Conservation (phyloP, 2,797 vertebrate species). For the Lacerta bilineata region DNA sequence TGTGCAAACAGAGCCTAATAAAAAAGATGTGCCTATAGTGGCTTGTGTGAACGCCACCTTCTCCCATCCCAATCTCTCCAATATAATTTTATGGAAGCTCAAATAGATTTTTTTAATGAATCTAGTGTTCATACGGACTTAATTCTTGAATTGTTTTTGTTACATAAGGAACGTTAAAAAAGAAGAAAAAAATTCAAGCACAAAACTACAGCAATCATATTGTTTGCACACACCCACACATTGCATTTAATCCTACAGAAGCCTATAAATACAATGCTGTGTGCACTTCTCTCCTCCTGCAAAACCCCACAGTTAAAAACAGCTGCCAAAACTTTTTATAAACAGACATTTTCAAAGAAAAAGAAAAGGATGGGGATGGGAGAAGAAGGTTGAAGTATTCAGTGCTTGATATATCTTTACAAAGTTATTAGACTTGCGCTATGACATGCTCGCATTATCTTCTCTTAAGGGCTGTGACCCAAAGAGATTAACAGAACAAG, state of each 20-base stretch:
- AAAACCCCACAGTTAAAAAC: neutral
- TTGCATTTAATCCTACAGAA: neutral
- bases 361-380: constrained; percentile 44
- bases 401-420: constrained; percentile 46
- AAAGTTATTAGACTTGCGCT: constrained; percentile 69
- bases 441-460: constrained; percentile 57
- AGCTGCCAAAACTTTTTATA: constrained; percentile 40
- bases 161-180: neutral
- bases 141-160: neutral
- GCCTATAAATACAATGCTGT: constrained; percentile 8
- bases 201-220: neutral
- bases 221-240: constrained; percentile 27
- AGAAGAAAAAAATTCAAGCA: neutral
- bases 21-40: neutral
- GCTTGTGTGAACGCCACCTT: neutral
- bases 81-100: neutral
- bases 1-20: neutral
- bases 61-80: neutral
- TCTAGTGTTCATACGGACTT: neutral
- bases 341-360: constrained; percentile 60
- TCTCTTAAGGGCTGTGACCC: constrained; percentile 13
- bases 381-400: constrained; percentile 55
- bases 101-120: neutral
- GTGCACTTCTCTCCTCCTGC: neutral
- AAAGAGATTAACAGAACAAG: constrained; percentile 10